These are phyloP conservation scores for Oikopleura albicans DNA, from an alignment of 23 tunicate genomes.

Conservation along the genomic window DNA sequence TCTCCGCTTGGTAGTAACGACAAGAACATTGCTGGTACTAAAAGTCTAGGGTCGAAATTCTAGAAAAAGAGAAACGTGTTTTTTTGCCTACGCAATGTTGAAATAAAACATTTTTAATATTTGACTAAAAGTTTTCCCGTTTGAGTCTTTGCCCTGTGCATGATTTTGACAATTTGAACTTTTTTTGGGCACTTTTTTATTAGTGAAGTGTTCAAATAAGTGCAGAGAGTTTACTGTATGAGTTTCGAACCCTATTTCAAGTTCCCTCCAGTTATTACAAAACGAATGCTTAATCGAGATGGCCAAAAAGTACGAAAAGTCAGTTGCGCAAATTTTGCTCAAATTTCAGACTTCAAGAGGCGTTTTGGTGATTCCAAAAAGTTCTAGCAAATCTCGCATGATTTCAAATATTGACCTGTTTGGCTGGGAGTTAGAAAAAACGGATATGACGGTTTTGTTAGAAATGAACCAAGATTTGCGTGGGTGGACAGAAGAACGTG, in stretches of 20 bases:
- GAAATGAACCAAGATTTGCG: not conserved
- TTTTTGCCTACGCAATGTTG: too few relatives aligned
- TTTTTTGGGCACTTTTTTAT: too few relatives aligned
- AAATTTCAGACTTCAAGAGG: not conserved
- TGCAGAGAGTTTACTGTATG: too few relatives aligned
- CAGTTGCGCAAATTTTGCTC: too few relatives aligned
- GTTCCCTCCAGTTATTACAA: too few relatives aligned
- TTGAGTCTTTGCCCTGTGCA: too few relatives aligned
- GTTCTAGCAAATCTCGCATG: not conserved
- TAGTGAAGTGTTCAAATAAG: too few relatives aligned
- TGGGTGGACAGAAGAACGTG: slow-evolving; percentile 17
- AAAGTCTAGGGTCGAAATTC: not conserved
- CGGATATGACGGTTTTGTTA: not conserved
- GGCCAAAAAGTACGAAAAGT: not conserved
- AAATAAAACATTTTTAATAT: too few relatives aligned
- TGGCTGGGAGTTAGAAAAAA: not conserved
- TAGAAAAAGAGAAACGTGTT: too few relatives aligned
- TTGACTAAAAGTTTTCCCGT: too few relatives aligned
- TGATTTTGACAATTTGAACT: too few relatives aligned
- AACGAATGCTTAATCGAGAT: not conserved
- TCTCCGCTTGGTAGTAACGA: not conserved
- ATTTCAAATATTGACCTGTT: not conserved
- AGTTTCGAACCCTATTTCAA: too few relatives aligned
- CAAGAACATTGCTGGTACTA: not conserved
- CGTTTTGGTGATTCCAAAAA: not conserved